Conservation (phyloP, 2,888 invertebrate genomes). For the Notodromas monacha region DNA sequence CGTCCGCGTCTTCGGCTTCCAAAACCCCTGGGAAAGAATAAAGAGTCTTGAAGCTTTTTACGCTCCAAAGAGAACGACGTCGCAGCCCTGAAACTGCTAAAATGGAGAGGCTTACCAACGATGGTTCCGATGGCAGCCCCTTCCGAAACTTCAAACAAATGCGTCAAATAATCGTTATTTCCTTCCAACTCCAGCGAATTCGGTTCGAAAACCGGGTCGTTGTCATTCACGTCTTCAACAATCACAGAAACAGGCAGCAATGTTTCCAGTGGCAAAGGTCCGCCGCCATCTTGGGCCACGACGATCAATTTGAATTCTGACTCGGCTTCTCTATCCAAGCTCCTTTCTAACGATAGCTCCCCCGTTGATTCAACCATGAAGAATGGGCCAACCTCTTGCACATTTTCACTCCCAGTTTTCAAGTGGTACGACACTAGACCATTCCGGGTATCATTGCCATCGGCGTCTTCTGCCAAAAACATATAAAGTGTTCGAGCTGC, state of each 20-base stretch:
- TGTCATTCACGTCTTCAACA: background rate
- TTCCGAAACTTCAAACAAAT: too few species aligned
- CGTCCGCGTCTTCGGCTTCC: too few species aligned
- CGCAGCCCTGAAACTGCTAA: too few species aligned
- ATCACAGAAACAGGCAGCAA: background rate
- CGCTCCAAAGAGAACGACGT: too few species aligned
- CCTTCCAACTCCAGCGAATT: too few species aligned
- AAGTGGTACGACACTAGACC: background rate
- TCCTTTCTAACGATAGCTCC: background rate
- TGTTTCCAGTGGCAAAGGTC: background rate
- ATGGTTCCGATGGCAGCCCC: too few species aligned
- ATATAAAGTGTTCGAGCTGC: too few species aligned
- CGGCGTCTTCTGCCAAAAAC: background rate
- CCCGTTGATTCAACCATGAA: background rate
- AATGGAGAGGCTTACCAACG: too few species aligned
- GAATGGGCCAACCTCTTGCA: background rate
- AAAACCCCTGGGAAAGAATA: too few species aligned
- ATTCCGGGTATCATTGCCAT: background rate
- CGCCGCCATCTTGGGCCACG: conserved; percentile 1
- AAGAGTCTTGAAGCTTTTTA: too few species aligned
- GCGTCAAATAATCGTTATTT: too few species aligned
- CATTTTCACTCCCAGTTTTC: background rate
- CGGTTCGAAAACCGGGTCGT: background rate
- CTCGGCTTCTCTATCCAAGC: background rate
- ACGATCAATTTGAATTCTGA: background rate